Evolutionary conservation across 2,888 invertebrate species (phyloP).

Genomic region (Galeruca laticollis): DNA sequence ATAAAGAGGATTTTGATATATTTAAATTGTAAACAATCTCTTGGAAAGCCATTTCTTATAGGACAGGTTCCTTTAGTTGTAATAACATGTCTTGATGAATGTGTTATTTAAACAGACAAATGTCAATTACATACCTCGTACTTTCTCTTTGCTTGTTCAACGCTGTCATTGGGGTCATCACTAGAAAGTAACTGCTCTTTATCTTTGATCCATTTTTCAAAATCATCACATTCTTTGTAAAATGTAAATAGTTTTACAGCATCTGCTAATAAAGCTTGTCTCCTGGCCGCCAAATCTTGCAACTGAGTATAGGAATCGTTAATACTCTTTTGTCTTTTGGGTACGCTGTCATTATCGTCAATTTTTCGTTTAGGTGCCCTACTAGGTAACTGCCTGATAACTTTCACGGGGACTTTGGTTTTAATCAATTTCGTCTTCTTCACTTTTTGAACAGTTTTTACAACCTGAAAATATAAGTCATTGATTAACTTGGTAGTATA

Average conservation of each 20-base stretch:
- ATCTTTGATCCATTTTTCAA: constrained; percentile 97
- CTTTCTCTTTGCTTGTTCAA: constrained; percentile 93
- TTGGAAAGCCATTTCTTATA: too few relatives aligned
- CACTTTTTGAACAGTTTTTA: constrained; percentile 85
- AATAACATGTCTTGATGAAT: too few relatives aligned
- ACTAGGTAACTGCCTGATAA: constrained; percentile 64
- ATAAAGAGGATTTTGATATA: too few relatives aligned
- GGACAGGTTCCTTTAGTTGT: too few relatives aligned
- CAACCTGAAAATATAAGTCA: constrained; percentile 53
- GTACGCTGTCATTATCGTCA: constrained; percentile 81
- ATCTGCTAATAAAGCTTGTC: constrained; percentile 89
- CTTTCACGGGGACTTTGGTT: constrained; percentile 84
- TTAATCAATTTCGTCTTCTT: constrained; percentile 91
- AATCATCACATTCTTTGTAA: constrained; percentile 97
- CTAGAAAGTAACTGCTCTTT: constrained; percentile 89
- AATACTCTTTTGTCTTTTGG: constrained; percentile 82
- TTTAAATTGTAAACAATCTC: too few relatives aligned
- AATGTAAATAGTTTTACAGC: constrained; percentile 93
- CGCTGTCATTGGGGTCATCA: constrained; percentile 88
- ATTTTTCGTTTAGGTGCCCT: constrained; percentile 63
- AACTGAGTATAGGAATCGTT: constrained; percentile 86
- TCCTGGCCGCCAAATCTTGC: constrained; percentile 81
- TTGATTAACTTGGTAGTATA: too few relatives aligned
- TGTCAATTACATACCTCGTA: constrained; percentile 77
- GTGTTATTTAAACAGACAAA: too few relatives aligned